Evolutionary conservation across 2,797 vertebrate species (phyloP).

Genomic region (Gastrophryne carolinensis): DNA sequence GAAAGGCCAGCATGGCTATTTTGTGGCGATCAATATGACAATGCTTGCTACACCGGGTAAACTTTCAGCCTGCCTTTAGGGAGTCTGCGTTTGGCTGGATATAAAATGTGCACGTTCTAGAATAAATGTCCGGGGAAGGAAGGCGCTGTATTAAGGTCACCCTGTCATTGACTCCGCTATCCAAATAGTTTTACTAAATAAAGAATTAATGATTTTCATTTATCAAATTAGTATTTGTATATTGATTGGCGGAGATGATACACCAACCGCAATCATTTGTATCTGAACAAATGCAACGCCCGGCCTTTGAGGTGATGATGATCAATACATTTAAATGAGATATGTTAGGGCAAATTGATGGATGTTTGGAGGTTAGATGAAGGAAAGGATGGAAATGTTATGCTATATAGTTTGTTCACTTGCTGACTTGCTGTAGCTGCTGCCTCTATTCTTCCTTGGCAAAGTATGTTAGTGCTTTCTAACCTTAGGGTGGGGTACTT

Average conservation of each 20-base stretch:
- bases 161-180: constrained; percentile 40
- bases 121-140: constrained; percentile 6
- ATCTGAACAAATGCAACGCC: constrained; percentile 31
- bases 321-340: constrained; percentile 42
- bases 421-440: not conserved
- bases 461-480: no score
- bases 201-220: constrained; percentile 44
- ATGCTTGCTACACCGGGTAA: constrained; percentile 39
- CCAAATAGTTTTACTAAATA: constrained; percentile 32
- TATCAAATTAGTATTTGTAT: constrained; percentile 44
- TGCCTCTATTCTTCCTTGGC: not conserved
- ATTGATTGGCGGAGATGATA: constrained; percentile 36
- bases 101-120: constrained; percentile 10
- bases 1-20: constrained; percentile 23
- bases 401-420: not conserved
- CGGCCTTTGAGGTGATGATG: constrained; percentile 1
- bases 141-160: constrained; percentile 36
- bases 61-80: constrained; percentile 30
- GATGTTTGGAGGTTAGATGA: constrained; percentile 19
- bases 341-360: constrained; percentile 35
- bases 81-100: constrained; percentile 26
- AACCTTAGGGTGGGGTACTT: no score
- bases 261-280: constrained; percentile 20
- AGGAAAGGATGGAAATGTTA: not conserved
- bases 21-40: constrained; percentile 39